Percentiles rank a stretch among this genome's conserved stretches.
These are phyloP conservation scores for Eublepharis macularius DNA, from an alignment of 2,113 vertebrate genomes.

Conservation along the genomic window DNA sequence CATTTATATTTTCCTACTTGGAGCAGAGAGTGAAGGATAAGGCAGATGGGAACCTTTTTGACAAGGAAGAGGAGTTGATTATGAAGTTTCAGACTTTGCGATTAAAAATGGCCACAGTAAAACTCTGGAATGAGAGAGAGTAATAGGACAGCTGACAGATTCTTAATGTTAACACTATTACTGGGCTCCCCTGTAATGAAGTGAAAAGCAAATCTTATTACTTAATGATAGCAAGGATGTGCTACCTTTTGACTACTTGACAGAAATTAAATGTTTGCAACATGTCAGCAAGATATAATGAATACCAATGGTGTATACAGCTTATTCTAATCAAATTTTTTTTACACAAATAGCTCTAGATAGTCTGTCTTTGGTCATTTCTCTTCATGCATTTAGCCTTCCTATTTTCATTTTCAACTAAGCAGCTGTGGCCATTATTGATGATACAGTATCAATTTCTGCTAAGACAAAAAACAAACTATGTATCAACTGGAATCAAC, in stretches of 20 bases:
- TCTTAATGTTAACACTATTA: constrained; percentile 20
- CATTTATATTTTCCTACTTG: background rate
- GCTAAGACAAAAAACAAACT: constrained; percentile 23
- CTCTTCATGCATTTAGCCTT: constrained; percentile 22
- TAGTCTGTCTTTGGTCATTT: constrained; percentile 10
- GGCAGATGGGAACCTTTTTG: background rate
- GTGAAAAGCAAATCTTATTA: constrained; percentile 29
- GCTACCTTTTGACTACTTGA: constrained; percentile 39
- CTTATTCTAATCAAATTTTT: constrained; percentile 33
- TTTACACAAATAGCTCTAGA: constrained; percentile 36
- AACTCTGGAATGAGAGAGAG: constrained; percentile 1
- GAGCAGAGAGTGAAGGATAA: background rate
- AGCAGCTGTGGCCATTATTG: constrained; percentile 11
- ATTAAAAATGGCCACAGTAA: constrained; percentile 30
- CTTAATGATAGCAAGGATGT: constrained; percentile 36
- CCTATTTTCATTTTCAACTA: constrained; percentile 16
- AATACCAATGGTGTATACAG: constrained; percentile 25
- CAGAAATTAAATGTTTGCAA: constrained; percentile 34
- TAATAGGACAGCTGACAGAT: constrained; percentile 7
- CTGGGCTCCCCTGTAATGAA: constrained; percentile 15
- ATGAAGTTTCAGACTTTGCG: background rate
- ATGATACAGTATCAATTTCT: constrained; percentile 36
- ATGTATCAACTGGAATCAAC: constrained; percentile 12
- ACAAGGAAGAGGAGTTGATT: background rate
- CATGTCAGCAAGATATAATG: constrained; percentile 36